A percentile compares a stretch with the other conserved stretches of the same genome.
phyloP scores from a whole-genome alignment of 2,797 vertebrate species.

The Phoeniculus purpureus region DNA sequence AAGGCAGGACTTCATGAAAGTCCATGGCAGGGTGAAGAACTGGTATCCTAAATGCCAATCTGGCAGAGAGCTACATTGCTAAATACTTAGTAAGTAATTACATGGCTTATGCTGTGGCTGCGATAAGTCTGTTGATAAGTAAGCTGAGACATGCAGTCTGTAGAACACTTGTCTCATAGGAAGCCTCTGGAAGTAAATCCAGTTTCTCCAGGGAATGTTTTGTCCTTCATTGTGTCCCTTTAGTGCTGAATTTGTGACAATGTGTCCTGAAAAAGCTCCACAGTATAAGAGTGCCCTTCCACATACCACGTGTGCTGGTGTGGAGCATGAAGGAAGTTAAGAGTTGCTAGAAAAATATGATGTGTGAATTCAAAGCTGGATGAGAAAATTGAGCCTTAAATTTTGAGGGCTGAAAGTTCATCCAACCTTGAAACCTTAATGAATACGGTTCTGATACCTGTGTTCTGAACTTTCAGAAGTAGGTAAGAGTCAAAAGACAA shows the following conservation, averaged over 20 bases:
- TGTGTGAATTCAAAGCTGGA: neutral
- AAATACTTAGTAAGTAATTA: neutral
- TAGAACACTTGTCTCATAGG: neutral
- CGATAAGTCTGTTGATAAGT: neutral
- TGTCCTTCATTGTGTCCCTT: neutral
- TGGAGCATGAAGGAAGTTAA: neutral
- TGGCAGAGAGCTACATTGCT: neutral
- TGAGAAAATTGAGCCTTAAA: neutral
- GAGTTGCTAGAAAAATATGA: neutral
- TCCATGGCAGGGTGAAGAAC: neutral
- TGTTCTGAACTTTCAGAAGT: neutral
- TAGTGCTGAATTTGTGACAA: neutral
- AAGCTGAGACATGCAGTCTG: neutral
- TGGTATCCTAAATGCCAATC: neutral
- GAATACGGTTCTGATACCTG: neutral
- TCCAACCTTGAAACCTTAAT: neutral
- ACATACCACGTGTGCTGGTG: rapidly evolving
- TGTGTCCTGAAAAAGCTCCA: neutral
- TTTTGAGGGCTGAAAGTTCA: too few species aligned
- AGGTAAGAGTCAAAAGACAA: neutral
- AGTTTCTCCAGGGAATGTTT: neutral
- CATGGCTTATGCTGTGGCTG: neutral
- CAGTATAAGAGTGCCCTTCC: neutral
- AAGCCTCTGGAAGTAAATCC: neutral
- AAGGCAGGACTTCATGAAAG: neutral